These are phyloP conservation scores for Amiota minor DNA, from an alignment of 2,888 invertebrate genomes.

Conservation along the genomic window DNA sequence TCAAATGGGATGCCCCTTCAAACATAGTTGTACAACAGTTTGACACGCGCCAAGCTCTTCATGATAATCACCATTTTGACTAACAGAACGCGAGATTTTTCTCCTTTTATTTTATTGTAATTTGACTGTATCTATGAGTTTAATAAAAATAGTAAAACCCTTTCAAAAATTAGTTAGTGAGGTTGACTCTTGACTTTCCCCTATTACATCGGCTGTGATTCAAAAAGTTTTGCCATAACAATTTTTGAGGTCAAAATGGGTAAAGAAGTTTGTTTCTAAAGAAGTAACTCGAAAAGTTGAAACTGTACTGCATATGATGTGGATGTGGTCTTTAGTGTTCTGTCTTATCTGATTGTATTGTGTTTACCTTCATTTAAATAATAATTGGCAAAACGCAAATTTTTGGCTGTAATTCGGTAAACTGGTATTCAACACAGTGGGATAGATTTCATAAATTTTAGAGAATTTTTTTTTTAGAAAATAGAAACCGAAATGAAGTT, in stretches of 20 bases:
- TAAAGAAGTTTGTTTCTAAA: slow-evolving; percentile 11
- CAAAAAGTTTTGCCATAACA: slow-evolving; percentile 58
- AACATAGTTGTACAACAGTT: no score
- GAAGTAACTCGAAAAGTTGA: slow-evolving; percentile 11
- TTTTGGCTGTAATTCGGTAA: neutral
- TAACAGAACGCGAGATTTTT: no score
- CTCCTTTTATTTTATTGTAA: no score
- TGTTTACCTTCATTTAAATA: slow-evolving; percentile 46
- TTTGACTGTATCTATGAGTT: no score
- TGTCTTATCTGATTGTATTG: slow-evolving; percentile 8
- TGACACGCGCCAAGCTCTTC: no score
- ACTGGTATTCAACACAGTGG: neutral
- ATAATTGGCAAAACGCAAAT: slow-evolving; percentile 8
- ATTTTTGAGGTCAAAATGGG: slow-evolving; percentile 47
- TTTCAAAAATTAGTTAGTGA: no score
- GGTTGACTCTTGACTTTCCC: no score
- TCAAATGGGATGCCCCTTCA: no score
- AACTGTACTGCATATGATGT: no score
- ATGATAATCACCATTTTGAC: no score
- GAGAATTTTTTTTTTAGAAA: neutral
- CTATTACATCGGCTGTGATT: slow-evolving; percentile 29
- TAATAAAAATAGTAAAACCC: no score
- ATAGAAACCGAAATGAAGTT: no score
- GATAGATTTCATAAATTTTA: neutral
- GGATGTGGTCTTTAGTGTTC: neutral